Evolutionary conservation across 2,888 invertebrate genomes (phyloP).

Genomic region (Lepidocyrtoides sp.): DNA sequence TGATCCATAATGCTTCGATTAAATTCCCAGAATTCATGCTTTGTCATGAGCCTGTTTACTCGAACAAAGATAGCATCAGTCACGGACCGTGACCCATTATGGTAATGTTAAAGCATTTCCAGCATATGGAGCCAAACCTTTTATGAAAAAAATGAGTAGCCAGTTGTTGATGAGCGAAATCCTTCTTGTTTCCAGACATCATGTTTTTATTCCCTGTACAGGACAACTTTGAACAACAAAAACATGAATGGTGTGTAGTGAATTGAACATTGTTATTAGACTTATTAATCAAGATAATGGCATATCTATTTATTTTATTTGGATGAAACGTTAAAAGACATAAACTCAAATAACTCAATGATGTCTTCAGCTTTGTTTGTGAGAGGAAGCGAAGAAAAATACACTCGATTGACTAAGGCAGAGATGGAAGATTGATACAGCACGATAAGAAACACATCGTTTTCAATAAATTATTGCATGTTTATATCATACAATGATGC

Average conservation of each 20-base stretch:
- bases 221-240: not conserved
- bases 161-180: no score
- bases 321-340: not conserved
- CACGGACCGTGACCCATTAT: not conserved
- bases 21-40: conserved; percentile 20
- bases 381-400: not conserved
- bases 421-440: not conserved
- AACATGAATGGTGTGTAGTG: no score
- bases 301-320: not conserved
- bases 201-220: no score
- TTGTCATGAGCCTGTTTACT: not conserved
- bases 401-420: not conserved
- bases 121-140: not conserved
- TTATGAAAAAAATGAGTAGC: conserved; percentile 28
- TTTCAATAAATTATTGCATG: no score
- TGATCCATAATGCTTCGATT: conserved; percentile 31
- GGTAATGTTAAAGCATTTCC: not conserved
- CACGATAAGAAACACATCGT: no score
- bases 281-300: conserved; percentile 65
- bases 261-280: not conserved
- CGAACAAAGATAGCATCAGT: conserved; percentile 23
- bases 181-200: no score
- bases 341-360: not conserved
- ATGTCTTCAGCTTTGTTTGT: not conserved
- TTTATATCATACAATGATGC: no score